Evolutionary conservation across 2,888 invertebrate species (phyloP).

Genomic region (Hyalella azteca): DNA sequence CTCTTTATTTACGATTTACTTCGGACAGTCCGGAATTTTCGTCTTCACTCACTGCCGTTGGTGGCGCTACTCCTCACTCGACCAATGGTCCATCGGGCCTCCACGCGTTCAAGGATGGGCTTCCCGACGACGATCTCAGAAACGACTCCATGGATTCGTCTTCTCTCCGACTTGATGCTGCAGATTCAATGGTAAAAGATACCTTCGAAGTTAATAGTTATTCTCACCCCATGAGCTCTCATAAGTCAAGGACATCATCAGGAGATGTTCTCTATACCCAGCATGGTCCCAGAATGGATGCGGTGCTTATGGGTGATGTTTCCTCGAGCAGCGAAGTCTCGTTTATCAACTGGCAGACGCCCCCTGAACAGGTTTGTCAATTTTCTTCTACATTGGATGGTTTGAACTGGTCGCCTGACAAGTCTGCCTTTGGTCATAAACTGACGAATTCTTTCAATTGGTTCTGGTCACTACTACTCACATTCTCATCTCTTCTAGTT

Average conservation of each 20-base stretch:
- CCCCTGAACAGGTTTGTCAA: slow-evolving; percentile 22
- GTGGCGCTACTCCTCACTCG: not conserved
- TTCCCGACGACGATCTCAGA: slow-evolving; percentile 17
- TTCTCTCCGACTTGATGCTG: not conserved
- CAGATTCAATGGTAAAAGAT: slow-evolving; percentile 2
- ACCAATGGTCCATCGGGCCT: slow-evolving; percentile 1
- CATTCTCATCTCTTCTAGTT: too few relatives aligned
- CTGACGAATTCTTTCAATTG: too few relatives aligned
- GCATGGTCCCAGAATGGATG: not conserved
- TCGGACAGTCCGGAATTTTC: not conserved
- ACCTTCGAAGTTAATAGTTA: slow-evolving; percentile 12
- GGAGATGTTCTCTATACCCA: not conserved
- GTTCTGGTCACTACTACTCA: too few relatives aligned
- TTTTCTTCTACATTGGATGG: too few relatives aligned
- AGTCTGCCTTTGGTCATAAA: too few relatives aligned
- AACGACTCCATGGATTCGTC: not conserved
- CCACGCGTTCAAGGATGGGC: not conserved
- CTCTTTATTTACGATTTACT: not conserved
- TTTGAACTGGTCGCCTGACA: too few relatives aligned
- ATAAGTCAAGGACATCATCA: slow-evolving; percentile 7
- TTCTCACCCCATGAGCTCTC: not conserved
- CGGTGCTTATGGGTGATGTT: slow-evolving; percentile 11
- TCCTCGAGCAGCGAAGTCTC: slow-evolving; percentile 23
- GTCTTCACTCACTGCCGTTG: slow-evolving; percentile 6
- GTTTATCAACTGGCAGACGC: slow-evolving; percentile 23